phyloP scores from a whole-genome alignment of 2,113 vertebrate genomes.

The Myocastor coypus region DNA sequence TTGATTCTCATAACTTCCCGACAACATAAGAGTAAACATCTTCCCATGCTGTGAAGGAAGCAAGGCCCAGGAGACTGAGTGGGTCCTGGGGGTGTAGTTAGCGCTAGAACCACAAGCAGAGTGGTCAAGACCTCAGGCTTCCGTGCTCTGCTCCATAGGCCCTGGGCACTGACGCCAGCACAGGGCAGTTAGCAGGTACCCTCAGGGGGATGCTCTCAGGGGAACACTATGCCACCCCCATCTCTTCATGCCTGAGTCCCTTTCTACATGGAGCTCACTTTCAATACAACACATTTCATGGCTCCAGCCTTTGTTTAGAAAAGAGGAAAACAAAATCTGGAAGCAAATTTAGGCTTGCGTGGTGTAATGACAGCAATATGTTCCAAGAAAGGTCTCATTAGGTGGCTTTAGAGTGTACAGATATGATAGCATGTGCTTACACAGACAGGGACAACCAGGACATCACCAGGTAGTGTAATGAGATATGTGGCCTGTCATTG shows the following conservation, averaged over 20 bases:
- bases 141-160: fast-evolving
- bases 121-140: fast-evolving
- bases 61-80: fast-evolving
- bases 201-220: fast-evolving
- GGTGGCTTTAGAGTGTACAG: background rate
- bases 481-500: no score
- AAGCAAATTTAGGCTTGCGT: background rate
- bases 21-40: fast-evolving
- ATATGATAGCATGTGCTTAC: background rate
- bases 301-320: background rate
- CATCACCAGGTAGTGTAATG: background rate
- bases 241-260: no score
- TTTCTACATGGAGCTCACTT: fast-evolving
- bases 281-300: fast-evolving
- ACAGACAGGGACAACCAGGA: background rate
- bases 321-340: background rate
- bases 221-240: no score
- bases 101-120: fast-evolving
- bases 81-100: fast-evolving
- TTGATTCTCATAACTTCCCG: background rate
- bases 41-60: no score
- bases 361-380: background rate
- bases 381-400: no score
- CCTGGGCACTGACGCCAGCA: fast-evolving
- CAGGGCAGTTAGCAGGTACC: no score